Percentiles rank a stretch among this genome's conserved stretches.
Conservation (phyloP, 2,113 vertebrate genomes). For the Chitala chitala region DNA sequence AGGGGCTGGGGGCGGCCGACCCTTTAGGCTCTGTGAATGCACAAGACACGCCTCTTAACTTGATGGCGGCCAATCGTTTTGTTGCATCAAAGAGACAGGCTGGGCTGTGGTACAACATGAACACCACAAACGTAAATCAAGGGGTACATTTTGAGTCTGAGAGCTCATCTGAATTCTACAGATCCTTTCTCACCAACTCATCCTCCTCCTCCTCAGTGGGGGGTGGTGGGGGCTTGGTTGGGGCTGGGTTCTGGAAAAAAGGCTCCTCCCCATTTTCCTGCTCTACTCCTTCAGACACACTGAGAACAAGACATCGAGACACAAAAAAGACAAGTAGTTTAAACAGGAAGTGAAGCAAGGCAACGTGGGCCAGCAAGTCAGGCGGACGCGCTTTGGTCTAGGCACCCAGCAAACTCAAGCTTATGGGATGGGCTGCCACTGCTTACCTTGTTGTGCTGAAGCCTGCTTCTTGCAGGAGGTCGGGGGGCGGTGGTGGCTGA, state of each 20-base stretch:
- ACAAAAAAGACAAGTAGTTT: not conserved
- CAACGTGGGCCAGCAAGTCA: too few relatives aligned
- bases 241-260: conserved; percentile 49
- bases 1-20: conserved; percentile 76
- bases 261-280: conserved; percentile 51
- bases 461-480: conserved; percentile 21
- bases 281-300: conserved; percentile 44
- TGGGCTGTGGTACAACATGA: not conserved
- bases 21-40: conserved; percentile 84
- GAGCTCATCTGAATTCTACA: conserved; percentile 20
- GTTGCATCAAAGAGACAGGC: not conserved
- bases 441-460: conserved; percentile 23
- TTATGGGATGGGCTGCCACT: not conserved
- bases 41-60: not conserved
- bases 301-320: conserved; percentile 39
- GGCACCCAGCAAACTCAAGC: too few relatives aligned
- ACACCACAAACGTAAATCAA: not conserved
- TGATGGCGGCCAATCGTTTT: not conserved
- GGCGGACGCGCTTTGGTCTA: too few relatives aligned
- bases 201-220: conserved; percentile 82
- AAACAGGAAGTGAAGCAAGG: not conserved
- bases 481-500: conserved; percentile 58
- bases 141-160: conserved; percentile 10
- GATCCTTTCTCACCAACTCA: conserved; percentile 75
- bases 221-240: conserved; percentile 37